These are phyloP conservation scores for Polyodon spathula DNA, from an alignment of 2,113 vertebrate species.

Conservation along the genomic window DNA sequence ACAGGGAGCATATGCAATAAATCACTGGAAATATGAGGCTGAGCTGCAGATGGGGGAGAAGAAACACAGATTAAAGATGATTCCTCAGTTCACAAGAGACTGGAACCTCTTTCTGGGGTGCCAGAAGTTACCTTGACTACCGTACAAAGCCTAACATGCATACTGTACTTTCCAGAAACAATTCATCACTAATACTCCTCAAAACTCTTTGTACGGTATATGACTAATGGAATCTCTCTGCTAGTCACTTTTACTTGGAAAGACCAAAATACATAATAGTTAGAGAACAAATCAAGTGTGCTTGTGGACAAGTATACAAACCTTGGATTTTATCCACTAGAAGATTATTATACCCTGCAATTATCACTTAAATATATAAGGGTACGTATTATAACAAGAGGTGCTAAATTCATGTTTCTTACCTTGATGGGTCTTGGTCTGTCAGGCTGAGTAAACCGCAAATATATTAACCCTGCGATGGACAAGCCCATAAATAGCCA, in stretches of 20 bases:
- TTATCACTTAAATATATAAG: too few relatives aligned
- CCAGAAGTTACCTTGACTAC: too few relatives aligned
- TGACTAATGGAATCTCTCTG: too few relatives aligned
- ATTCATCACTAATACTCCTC: too few relatives aligned
- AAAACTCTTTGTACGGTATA: too few relatives aligned
- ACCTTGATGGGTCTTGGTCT: constrained; percentile 68
- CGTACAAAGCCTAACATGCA: too few relatives aligned
- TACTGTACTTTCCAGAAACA: too few relatives aligned
- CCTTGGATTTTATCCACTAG: not conserved
- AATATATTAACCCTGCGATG: constrained; percentile 66
- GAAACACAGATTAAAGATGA: constrained; percentile 4
- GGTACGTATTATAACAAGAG: too few relatives aligned
- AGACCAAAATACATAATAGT: not conserved
- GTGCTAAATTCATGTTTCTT: constrained; percentile 12
- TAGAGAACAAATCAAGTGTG: not conserved
- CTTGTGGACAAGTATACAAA: not conserved
- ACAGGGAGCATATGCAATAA: constrained; percentile 66
- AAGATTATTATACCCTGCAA: not conserved
- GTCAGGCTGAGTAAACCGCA: constrained; percentile 63
- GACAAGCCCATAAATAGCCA: constrained; percentile 74
- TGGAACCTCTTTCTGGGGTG: too few relatives aligned
- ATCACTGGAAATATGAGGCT: constrained; percentile 61
- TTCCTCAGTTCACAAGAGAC: not conserved
- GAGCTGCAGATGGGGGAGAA: constrained; percentile 43
- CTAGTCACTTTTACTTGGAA: too few relatives aligned